Conservation (phyloP, 2,113 vertebrate genomes). For the Triplophysa siluroides region DNA sequence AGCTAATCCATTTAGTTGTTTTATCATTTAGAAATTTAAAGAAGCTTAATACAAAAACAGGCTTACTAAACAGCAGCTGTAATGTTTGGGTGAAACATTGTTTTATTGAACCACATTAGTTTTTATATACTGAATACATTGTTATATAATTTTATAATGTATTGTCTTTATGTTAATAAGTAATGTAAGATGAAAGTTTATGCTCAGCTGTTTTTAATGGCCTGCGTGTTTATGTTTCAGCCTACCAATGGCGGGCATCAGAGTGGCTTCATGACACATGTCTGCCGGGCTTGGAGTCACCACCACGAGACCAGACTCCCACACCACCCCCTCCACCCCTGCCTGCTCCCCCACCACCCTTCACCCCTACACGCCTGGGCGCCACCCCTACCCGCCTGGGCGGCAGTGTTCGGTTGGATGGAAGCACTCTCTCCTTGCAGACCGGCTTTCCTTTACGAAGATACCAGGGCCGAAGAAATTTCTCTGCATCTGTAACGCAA, state of each 20-base stretch:
- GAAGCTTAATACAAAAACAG: too few relatives aligned
- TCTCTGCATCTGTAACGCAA: slow-evolving; percentile 59
- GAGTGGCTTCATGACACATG: slow-evolving; percentile 85
- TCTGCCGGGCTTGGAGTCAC: slow-evolving; percentile 81
- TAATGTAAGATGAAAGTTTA: too few relatives aligned
- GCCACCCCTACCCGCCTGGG: slow-evolving; percentile 15
- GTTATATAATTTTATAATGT: too few relatives aligned
- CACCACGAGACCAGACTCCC: slow-evolving; percentile 72
- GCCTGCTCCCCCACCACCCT: slow-evolving; percentile 43
- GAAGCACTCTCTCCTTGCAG: slow-evolving; percentile 67
- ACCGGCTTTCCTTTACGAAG: slow-evolving; percentile 63
- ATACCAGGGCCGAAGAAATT: slow-evolving; percentile 66
- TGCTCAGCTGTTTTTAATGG: background rate
- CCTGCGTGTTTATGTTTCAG: slow-evolving; percentile 67
- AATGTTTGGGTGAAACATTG: too few relatives aligned
- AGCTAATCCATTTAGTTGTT: background rate
- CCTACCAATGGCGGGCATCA: slow-evolving; percentile 88
- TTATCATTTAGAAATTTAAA: too few relatives aligned
- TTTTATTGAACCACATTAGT: too few relatives aligned
- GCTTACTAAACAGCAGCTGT: background rate
- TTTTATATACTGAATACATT: too few relatives aligned
- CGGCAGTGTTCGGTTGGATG: slow-evolving; percentile 41
- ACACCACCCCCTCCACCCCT: slow-evolving; percentile 73
- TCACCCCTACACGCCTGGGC: slow-evolving; percentile 5
- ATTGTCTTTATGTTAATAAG: too few relatives aligned